Evolutionary conservation across 1,140 invertebrate species (phyloP).

Genomic region (Pantala flavescens): DNA sequence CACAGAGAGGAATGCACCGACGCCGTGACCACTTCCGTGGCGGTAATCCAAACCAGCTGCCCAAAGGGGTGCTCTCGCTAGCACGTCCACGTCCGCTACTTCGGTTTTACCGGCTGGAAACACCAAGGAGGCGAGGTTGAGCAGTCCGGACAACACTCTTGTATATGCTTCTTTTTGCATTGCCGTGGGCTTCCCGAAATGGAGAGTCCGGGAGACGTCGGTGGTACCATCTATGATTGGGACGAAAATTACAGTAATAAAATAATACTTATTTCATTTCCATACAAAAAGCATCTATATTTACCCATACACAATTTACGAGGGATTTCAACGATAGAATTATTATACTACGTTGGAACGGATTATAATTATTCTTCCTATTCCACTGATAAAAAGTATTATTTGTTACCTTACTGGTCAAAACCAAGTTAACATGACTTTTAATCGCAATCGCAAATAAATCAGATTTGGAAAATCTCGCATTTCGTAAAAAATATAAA

Average conservation of each 20-base stretch:
- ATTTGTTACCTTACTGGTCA: too few species aligned
- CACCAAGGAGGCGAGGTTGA: slow-evolving; percentile 55
- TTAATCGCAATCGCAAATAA: too few species aligned
- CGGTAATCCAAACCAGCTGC: slow-evolving; percentile 65
- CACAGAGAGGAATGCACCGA: slow-evolving; percentile 74
- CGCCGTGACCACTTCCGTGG: slow-evolving; percentile 82
- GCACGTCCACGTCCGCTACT: slow-evolving; percentile 56
- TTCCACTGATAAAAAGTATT: too few species aligned
- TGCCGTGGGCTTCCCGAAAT: slow-evolving; percentile 67
- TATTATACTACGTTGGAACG: too few species aligned
- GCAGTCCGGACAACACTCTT: slow-evolving; percentile 75
- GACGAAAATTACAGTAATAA: slow-evolving; percentile 22
- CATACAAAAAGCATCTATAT: too few species aligned
- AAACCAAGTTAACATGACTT: too few species aligned
- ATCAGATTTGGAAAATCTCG: too few species aligned
- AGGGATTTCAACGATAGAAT: too few species aligned
- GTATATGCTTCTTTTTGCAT: slow-evolving; percentile 77
- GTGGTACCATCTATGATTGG: slow-evolving; percentile 70
- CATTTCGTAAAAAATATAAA: too few species aligned
- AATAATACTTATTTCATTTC: too few species aligned
- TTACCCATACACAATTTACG: too few species aligned
- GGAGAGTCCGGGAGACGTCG: slow-evolving; percentile 83
- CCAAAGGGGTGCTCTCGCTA: slow-evolving; percentile 73
- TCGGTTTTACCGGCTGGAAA: slow-evolving; percentile 52
- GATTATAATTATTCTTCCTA: too few species aligned